Percentiles rank a stretch among this genome's conserved stretches.
phyloP scores from a whole-genome alignment of 2,797 vertebrate genomes.

The Steatocranus sp. region DNA sequence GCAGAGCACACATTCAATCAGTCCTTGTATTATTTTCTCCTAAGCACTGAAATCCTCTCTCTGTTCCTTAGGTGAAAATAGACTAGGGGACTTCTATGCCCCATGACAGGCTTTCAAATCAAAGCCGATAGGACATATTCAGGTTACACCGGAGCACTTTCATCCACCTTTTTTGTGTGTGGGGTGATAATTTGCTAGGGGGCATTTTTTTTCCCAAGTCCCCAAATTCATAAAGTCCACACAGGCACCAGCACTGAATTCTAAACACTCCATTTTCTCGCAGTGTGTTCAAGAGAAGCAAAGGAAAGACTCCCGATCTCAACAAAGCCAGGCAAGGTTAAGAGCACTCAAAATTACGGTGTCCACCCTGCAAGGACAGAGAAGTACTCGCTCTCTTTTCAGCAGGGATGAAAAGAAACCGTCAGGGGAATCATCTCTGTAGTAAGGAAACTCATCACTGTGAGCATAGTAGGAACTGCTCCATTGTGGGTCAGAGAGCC shows the following conservation, averaged over 20 bases:
- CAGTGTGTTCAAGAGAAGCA: slow-evolving; percentile 21
- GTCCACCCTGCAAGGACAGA: slow-evolving; percentile 58
- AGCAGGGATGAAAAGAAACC: slow-evolving; percentile 40
- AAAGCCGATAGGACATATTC: slow-evolving; percentile 54
- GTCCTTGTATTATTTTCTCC: slow-evolving; percentile 36
- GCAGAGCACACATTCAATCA: slow-evolving; percentile 52
- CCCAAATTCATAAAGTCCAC: slow-evolving; percentile 47
- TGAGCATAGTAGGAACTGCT: slow-evolving; percentile 31
- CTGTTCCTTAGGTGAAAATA: slow-evolving; percentile 51
- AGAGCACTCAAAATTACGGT: slow-evolving; percentile 55
- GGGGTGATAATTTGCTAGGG: slow-evolving; percentile 31
- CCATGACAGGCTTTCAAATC: slow-evolving; percentile 51
- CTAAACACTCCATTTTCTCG: slow-evolving; percentile 48
- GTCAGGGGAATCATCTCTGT: slow-evolving; percentile 45
- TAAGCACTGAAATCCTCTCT: slow-evolving; percentile 26
- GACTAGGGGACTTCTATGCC: slow-evolving; percentile 33
- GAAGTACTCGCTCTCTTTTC: slow-evolving; percentile 38
- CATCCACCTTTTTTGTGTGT: slow-evolving; percentile 30
- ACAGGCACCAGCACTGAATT: slow-evolving; percentile 17
- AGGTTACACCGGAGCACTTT: slow-evolving; percentile 45
- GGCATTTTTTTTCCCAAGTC: slow-evolving; percentile 38
- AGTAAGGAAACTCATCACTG: slow-evolving; percentile 47
- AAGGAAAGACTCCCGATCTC: slow-evolving; percentile 32
- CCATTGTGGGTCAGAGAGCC: slow-evolving; percentile 50
- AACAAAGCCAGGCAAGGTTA: slow-evolving; percentile 62